Evolutionary conservation across 2,113 vertebrate genomes (phyloP), one percentile per base, ranked within the genome.

Genomic region (Sceloporus undulatus): DNA sequence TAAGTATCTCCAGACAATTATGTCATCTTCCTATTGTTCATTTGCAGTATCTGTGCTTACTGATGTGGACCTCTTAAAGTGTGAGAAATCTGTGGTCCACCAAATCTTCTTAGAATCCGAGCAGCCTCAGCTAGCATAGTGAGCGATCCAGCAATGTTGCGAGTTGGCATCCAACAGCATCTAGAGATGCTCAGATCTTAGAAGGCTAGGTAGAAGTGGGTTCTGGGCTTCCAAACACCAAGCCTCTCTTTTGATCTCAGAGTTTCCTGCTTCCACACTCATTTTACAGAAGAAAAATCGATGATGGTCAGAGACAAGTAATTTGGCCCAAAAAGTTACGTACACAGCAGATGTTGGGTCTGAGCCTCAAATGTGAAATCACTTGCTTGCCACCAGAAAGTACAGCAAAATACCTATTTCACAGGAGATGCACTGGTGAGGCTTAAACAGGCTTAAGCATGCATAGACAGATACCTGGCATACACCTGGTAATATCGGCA

Each of bases 1-100:
- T 99, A 96, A 94, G 97, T 97, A 94, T 96, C 92, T 95, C 11
- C 91, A 76, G 70, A 93, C 70, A 84, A 96, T 89, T 89, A 90
- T 68, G 52, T 42, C 4, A 4, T 70, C 48, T 82, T 34, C n/a
- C 40, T 48, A 82, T 66, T 34, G 42, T 70, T 81, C 52, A 19
- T 56, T 40, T 19, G n/a, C 10, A 78, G 18, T 71, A 56, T 34
- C 29, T 25, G 7, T 48, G 34, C 42, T 21, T 40, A 74, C 9
- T 16, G 42, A 18, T 68, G 16, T 56, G 34, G 40, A 62, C 21
- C 25, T 21, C 2, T 25, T 56, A 70, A 62, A 68, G 27, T 27
- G 27, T 71, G 68, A 11, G 27, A 25, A 70, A 71, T 29, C 25
- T 29, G 25, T 71, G 6, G 29, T 70, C 66, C 18, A 4, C 59